Conservation (phyloP, 1,140 invertebrate species). For the Procambarus clarkii region DNA sequence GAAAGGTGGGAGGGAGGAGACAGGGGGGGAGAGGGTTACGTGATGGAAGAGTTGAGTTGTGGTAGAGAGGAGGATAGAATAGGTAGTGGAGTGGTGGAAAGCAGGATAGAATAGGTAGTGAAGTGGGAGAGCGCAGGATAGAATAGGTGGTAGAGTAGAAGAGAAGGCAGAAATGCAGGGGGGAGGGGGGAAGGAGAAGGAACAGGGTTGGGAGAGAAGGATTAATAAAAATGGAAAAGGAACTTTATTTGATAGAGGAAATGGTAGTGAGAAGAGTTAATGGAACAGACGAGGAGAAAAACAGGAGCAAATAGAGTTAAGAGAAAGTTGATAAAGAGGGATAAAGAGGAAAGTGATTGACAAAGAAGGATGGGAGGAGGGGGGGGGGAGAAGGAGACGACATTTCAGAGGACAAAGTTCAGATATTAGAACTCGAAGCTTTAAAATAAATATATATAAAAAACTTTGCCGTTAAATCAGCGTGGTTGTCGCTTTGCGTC, state of each 20-base stretch:
- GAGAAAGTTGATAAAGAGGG: neutral
- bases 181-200: neutral
- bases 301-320: too few species aligned
- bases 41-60: neutral
- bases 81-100: neutral
- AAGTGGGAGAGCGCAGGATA: neutral
- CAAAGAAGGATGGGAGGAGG: neutral
- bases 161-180: neutral
- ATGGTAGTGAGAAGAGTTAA: too few species aligned
- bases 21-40: neutral
- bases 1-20: slow-evolving; percentile 20
- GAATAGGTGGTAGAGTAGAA: neutral
- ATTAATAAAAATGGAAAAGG: neutral
- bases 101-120: neutral
- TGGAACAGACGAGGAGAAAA: too few species aligned
- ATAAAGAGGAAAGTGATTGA: neutral
- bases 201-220: neutral
- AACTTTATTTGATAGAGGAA: too few species aligned
- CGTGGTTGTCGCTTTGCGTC: too few species aligned
- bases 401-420: neutral
- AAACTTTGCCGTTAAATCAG: too few species aligned
- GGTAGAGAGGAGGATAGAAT: neutral
- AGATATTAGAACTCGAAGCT: neutral
- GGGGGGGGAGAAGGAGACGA: too few species aligned
- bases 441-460: neutral